Evolutionary conservation across 2,888 invertebrate genomes (phyloP), one percentile per base, ranked within the genome.

Genomic region (Diplazon laetatorius): DNA sequence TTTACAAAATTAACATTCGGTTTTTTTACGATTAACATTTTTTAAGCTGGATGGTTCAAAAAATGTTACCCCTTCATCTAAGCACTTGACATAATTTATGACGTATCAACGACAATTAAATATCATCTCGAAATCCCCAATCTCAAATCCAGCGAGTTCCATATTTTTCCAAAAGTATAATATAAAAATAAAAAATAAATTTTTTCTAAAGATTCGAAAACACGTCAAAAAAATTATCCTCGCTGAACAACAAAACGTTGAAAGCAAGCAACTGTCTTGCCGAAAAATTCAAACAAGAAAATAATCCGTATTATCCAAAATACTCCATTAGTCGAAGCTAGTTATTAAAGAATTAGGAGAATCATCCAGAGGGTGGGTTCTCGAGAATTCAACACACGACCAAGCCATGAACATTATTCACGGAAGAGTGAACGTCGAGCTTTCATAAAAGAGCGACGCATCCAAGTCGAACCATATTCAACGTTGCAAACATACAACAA

Each of bases 331-430:
- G 46, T 46, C 18, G 10, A 71, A 46, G 42, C 55, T 78, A 62
- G 37, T 78, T 55, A 78, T 78, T 75, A 75, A 71, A 78, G 60
- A 57, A 78, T 78, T 78, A 78, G 66, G 62, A 66, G 66, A 78
- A 78, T 78, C 55, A 50, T 66, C 71, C 39, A 18, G 62, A 5
- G 46, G 71, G 48, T 42, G 60, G n/a, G 52, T 75, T 66, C 78
- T 75, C 71, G 55, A 62, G 42, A 68, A 78, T 75, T 78, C 52
- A 71, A 46, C 37, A 60, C 55, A 46, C 62, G 71, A 46, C 42
- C 62, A 48, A 12, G 22, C 55, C 39, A 62, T 55, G 60, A 71
- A 71, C 66, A 71, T 78, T 75, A 78, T 78, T 75, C 78, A 78
- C 30, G 75, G 55, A 35, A 68, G 62, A 62, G 70, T 44, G 75